Base-by-base conservation (phyloP, 2,797 vertebrate genomes). In the Aeoliscus strigatus region DNA sequence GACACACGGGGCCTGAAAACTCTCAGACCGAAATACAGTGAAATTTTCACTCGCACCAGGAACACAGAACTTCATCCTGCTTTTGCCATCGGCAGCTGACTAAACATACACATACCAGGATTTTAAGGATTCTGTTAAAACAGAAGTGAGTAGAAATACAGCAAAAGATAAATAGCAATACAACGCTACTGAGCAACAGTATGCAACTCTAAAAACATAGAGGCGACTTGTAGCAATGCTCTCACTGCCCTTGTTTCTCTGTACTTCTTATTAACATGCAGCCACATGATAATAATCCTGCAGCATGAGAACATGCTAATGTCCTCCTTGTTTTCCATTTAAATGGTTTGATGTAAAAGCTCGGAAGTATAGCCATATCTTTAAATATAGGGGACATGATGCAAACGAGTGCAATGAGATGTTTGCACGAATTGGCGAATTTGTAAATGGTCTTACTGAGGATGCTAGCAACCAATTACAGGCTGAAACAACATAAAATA, bases 251-350 rank as follows among this genome's bases (percentile, higher is more conserved):
- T 49, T 35, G 18, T 21, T 21, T 21, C 18, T 21, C 18, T 6
- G 3, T 3, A 10, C 14, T 40, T n/a, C 5, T 8, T 16, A 45
- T 21, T 21, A 3, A 3, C 39, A 39, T 43, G 29, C 34, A 30
- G 15, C 14, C 36, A 37, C 26, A 43, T 27, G n/a, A 32, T 16
- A 39, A 58, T 63, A 38, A 41, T 57, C 13, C 30, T 38, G 27
- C 14, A 30, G 29, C 37, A 18, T 45, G 24, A 52, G 35, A 47
- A 55, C 51, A 73, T 52, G 23, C 39, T 31, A 31, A 37, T 51
- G 38, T 71, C 50, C 46, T 70, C 49, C 65, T 59, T 66, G 50
- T 64, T n/a, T n/a, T n/a, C n/a, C n/a, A n/a, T n/a, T n/a, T n/a
- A n/a, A n/a, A n/a, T 68, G 51, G 62, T 69, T 38, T 33, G 2